Conservation (phyloP, 2,888 invertebrate genomes). For the Protonemura montana region DNA sequence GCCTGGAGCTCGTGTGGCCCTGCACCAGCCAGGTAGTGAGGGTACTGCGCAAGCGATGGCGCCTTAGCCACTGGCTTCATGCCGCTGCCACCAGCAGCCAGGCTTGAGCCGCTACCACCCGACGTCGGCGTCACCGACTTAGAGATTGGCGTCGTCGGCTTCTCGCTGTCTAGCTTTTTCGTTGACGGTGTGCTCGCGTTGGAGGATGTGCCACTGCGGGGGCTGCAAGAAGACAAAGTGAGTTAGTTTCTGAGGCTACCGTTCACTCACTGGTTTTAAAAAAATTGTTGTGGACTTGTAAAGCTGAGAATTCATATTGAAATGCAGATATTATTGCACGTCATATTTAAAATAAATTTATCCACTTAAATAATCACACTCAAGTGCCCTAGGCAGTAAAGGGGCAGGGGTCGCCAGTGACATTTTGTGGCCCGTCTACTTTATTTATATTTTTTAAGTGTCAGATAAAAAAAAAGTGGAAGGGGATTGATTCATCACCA, state of each 20-base stretch:
- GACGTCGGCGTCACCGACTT: constrained; percentile 89
- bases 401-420: too few relatives aligned
- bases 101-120: constrained; percentile 63
- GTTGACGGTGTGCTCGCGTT: constrained; percentile 91
- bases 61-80: constrained; percentile 64
- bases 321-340: too few relatives aligned
- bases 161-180: constrained; percentile 83
- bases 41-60: constrained; percentile 67
- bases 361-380: too few relatives aligned
- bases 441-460: too few relatives aligned
- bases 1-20: constrained; percentile 69
- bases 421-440: too few relatives aligned
- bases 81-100: constrained; percentile 64
- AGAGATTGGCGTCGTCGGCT: constrained; percentile 89
- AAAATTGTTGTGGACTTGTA: too few relatives aligned
- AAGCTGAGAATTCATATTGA: too few relatives aligned
- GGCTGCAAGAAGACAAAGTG: constrained; percentile 56
- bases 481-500: too few relatives aligned
- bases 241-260: neutral
- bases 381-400: too few relatives aligned
- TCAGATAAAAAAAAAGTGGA: too few relatives aligned
- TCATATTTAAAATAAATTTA: too few relatives aligned
- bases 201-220: constrained; percentile 85
- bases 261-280: too few relatives aligned
- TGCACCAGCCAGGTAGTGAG: constrained; percentile 65